Conservation (phyloP, 2,888 invertebrate species). For the Mechanitis messenoides region DNA sequence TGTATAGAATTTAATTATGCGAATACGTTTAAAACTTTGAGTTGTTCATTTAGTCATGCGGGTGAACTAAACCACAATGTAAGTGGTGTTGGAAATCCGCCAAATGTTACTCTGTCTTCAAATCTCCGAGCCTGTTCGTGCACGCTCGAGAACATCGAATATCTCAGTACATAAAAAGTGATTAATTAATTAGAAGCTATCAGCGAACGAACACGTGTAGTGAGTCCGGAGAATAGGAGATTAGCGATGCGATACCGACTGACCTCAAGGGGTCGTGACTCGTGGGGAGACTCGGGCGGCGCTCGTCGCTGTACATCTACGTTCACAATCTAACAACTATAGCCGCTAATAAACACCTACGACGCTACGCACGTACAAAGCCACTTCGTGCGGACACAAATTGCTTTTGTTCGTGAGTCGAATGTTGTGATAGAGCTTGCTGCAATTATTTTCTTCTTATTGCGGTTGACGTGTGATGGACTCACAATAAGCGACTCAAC, state of each 20-base stretch:
- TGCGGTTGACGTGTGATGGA: conserved; percentile 55
- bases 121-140: conserved; percentile 34
- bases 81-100: conserved; percentile 65
- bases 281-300: conserved; percentile 32
- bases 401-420: conserved; percentile 68
- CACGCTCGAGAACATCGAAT: conserved; percentile 3
- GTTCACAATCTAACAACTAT: conserved; percentile 40
- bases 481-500: conserved; percentile 47
- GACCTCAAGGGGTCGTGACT: conserved; percentile 55
- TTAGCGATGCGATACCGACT: conserved; percentile 55
- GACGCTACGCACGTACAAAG: conserved; percentile 67
- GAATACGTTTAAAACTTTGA: conserved; percentile 31
- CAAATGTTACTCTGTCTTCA: conserved; percentile 64
- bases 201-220: conserved; percentile 47
- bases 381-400: conserved; percentile 70
- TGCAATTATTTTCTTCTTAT: conserved; percentile 48
- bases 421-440: conserved; percentile 55
- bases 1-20: conserved; percentile 4
- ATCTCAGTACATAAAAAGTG: conserved; percentile 3
- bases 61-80: conserved; percentile 60
- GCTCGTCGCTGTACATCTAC: conserved; percentile 33
- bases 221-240: conserved; percentile 51
- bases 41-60: conserved; percentile 54
- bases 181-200: conserved; percentile 48
- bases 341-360: conserved; percentile 69